Percentiles rank a stretch among this genome's conserved stretches.
Conservation (phyloP, 2,888 invertebrate species). For the Lasioglossum marginatum region DNA sequence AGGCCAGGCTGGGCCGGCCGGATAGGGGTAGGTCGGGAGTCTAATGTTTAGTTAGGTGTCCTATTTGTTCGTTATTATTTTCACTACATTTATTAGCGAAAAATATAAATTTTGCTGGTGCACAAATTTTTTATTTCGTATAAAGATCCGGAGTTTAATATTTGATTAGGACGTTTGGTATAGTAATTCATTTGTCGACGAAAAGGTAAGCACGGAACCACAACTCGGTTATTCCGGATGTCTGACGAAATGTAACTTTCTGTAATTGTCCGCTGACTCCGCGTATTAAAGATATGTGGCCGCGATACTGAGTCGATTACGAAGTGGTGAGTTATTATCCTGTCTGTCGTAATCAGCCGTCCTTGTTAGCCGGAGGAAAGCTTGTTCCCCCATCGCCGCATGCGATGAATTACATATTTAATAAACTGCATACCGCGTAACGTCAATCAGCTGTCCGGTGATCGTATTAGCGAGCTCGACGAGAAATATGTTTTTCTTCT, state of each 20-base stretch:
- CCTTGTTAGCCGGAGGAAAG: slow-evolving; percentile 42
- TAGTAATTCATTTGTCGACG: background rate
- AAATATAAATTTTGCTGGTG: too few relatives aligned
- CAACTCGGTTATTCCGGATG: slow-evolving; percentile 50
- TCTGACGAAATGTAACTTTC: slow-evolving; percentile 69
- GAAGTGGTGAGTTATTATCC: slow-evolving; percentile 62
- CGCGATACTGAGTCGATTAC: slow-evolving; percentile 59
- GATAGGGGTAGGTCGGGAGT: too few relatives aligned
- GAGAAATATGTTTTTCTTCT: slow-evolving; percentile 11
- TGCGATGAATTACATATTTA: slow-evolving; percentile 41
- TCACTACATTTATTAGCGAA: too few relatives aligned
- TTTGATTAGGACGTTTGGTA: background rate
- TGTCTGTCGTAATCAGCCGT: slow-evolving; percentile 64
- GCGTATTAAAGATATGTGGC: slow-evolving; percentile 60
- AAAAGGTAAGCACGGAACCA: slow-evolving; percentile 24
- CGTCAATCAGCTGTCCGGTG: slow-evolving; percentile 41
- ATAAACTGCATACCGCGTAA: slow-evolving; percentile 39
- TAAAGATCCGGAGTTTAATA: too few relatives aligned
- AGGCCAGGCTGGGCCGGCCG: too few relatives aligned
- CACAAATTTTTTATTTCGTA: too few relatives aligned
- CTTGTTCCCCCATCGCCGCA: slow-evolving; percentile 9
- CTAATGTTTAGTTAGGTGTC: too few relatives aligned
- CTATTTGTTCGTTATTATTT: too few relatives aligned
- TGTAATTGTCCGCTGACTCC: slow-evolving; percentile 50
- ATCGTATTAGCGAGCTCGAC: slow-evolving; percentile 1